Conservation (phyloP, 2,113 vertebrate genomes). For the Centropus unirufus region DNA sequence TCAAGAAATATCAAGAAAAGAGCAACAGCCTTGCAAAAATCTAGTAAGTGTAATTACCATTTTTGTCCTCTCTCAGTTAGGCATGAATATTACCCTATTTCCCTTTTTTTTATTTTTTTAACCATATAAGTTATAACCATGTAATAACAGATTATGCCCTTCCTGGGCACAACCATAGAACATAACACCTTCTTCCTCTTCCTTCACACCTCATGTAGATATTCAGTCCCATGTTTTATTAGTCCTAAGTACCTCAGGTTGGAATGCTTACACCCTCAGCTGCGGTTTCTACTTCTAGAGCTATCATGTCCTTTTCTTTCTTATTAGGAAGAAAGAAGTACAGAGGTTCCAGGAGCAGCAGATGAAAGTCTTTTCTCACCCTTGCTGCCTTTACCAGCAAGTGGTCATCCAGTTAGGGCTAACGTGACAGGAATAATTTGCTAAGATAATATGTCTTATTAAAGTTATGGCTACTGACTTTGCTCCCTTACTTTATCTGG, state of each 20-base stretch:
- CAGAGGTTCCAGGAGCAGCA: background rate
- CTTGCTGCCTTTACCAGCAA: background rate
- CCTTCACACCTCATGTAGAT: background rate
- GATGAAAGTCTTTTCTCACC: background rate
- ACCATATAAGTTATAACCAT: background rate
- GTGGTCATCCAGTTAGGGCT: background rate
- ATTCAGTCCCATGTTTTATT: background rate
- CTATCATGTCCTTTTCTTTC: background rate
- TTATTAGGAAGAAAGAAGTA: background rate
- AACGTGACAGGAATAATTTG: conserved; percentile 27
- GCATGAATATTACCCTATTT: background rate
- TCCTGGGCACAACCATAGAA: background rate
- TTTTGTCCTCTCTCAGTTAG: background rate
- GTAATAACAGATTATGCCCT: too few relatives aligned
- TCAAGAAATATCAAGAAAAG: background rate
- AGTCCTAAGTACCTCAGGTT: background rate
- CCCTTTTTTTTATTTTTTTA: background rate
- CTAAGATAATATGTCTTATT: conserved; percentile 20
- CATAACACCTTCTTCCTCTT: background rate
- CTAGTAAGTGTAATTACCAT: background rate
- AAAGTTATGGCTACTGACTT: conserved; percentile 8
- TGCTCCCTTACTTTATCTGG: background rate
- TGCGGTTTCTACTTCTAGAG: background rate
- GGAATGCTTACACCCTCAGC: background rate
- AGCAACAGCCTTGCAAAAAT: background rate